A percentile compares a stretch with the other conserved stretches of the same genome.
Conservation (phyloP, 2,888 invertebrate species). For the Aromia moschata region DNA sequence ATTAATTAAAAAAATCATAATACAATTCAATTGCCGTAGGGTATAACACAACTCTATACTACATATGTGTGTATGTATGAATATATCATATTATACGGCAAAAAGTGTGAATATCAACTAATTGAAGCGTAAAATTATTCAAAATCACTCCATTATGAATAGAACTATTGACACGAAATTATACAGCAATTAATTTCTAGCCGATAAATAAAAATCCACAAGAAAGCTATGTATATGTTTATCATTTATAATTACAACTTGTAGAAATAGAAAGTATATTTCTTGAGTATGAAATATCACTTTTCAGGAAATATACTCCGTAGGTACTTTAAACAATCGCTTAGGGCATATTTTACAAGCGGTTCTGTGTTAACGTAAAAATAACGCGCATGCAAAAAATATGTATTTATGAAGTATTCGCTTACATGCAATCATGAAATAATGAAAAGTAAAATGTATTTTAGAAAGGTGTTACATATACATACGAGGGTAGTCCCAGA, state of each 20-base stretch:
- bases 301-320: conserved; percentile 33
- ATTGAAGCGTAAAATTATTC: background rate
- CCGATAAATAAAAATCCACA: conserved; percentile 27
- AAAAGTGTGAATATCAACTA: background rate
- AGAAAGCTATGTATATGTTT: conserved; percentile 36
- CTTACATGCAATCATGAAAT: no score
- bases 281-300: conserved; percentile 33
- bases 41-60: background rate
- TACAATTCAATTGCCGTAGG: no score
- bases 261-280: conserved; percentile 41
- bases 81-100: background rate
- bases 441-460: no score
- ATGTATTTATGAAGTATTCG: no score
- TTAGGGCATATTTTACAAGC: conserved; percentile 11
- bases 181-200: conserved; percentile 30
- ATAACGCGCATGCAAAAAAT: background rate
- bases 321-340: conserved; percentile 18
- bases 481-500: no score
- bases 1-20: no score
- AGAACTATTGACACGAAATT: conserved; percentile 24
- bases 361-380: conserved; percentile 7
- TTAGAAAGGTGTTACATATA: no score
- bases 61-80: no score
- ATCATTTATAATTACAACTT: conserved; percentile 39
- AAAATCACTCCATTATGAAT: conserved; percentile 8